These are phyloP conservation scores for Scaeva pyrastri DNA, from an alignment of 2,888 invertebrate genomes.

Conservation along the genomic window DNA sequence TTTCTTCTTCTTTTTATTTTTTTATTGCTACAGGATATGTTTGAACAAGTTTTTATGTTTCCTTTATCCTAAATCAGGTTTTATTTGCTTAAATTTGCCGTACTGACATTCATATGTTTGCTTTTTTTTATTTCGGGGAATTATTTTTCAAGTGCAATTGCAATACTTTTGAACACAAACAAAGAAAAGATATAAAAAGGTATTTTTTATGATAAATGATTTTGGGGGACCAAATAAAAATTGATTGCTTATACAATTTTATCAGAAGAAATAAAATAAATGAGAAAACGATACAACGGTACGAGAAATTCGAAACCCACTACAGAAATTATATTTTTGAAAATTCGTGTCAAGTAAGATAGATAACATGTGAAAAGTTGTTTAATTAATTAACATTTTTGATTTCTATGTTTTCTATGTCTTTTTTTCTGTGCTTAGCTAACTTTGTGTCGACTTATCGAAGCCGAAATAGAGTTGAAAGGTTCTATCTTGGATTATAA, in stretches of 20 bases:
- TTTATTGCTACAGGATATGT: constrained; percentile 63
- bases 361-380: no score
- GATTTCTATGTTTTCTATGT: no score
- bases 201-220: constrained; percentile 15
- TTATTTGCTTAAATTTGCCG: constrained; percentile 47
- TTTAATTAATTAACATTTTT: no score
- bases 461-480: no score
- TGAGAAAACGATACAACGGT: no score
- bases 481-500: no score
- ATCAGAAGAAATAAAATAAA: no score
- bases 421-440: no score
- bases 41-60: constrained; percentile 50
- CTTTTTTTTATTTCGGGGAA: background rate
- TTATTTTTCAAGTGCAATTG: constrained; percentile 35
- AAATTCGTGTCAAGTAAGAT: no score
- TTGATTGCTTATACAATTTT: background rate
- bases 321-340: no score
- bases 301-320: no score
- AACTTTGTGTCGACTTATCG: no score
- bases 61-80: constrained; percentile 63
- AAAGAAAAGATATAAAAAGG: background rate
- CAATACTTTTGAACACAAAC: background rate
- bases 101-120: constrained; percentile 39
- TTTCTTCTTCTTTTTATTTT: background rate
- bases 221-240: background rate